These are phyloP conservation scores for Eupsittula cactorum DNA, from an alignment of 2,113 vertebrate species.

Conservation along the genomic window DNA sequence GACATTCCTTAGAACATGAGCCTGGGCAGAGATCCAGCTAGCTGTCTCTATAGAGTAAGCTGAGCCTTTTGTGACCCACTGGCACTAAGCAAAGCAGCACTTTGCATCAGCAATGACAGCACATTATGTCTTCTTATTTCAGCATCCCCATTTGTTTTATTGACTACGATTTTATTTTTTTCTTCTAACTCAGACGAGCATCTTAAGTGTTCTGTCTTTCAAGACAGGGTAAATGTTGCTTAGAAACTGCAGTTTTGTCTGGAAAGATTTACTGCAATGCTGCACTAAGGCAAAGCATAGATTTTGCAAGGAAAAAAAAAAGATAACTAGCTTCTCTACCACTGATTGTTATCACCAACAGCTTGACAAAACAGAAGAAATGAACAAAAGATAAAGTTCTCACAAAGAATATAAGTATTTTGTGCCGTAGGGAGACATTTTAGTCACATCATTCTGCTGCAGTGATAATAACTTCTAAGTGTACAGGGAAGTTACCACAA, in stretches of 20 bases:
- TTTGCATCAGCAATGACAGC: conserved; percentile 8
- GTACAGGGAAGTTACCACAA: background rate
- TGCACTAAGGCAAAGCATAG: background rate
- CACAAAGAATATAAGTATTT: background rate
- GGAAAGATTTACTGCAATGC: conserved; percentile 33
- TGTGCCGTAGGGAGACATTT: background rate
- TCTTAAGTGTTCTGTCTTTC: background rate
- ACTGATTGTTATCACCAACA: background rate
- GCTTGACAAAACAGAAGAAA: background rate
- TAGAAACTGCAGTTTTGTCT: conserved; percentile 32
- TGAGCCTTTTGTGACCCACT: conserved; percentile 55
- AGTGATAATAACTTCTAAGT: background rate
- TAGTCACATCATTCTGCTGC: background rate
- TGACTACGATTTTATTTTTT: background rate
- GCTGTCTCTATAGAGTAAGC: conserved; percentile 25
- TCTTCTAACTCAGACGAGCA: background rate
- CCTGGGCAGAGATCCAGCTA: conserved; percentile 54
- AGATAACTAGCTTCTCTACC: background rate
- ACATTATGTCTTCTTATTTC: background rate
- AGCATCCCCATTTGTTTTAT: background rate
- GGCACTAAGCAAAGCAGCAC: conserved; percentile 5
- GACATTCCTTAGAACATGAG: conserved; percentile 59
- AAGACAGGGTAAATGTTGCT: conserved; percentile 32
- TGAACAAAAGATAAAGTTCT: background rate
- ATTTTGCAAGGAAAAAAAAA: background rate